These are phyloP conservation scores for Tipula vernalis DNA, from an alignment of 2,888 invertebrate genomes.

Conservation along the genomic window DNA sequence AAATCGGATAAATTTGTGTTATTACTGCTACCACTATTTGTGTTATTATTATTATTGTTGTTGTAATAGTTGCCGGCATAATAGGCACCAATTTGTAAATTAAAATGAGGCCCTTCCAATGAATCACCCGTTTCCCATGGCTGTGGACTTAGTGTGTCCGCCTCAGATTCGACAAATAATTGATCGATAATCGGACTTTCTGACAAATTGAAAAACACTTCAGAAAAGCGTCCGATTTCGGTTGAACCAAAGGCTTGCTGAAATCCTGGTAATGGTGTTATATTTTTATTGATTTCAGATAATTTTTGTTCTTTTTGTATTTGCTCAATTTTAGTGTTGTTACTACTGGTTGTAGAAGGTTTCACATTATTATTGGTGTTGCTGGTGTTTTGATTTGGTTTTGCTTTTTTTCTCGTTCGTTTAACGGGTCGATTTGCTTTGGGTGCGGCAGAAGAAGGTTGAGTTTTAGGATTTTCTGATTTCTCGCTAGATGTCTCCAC, in stretches of 20 bases:
- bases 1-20: not conserved
- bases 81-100: constrained; percentile 21
- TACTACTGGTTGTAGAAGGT: not conserved
- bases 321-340: not conserved
- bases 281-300: constrained; percentile 21
- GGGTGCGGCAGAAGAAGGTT: not conserved
- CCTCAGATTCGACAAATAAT: constrained; percentile 21
- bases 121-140: constrained; percentile 23
- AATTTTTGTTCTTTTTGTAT: not conserved
- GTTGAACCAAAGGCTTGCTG: constrained; percentile 79
- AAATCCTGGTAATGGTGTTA: constrained; percentile 58
- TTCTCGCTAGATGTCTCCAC: not conserved
- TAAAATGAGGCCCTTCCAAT: constrained; percentile 22
- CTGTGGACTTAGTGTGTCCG: constrained; percentile 22
- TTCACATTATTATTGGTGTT: not conserved
- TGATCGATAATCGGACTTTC: constrained; percentile 23
- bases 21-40: not conserved
- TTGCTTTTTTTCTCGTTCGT: not conserved
- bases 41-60: not conserved
- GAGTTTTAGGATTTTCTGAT: not conserved
- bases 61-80: not conserved
- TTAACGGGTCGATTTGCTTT: not conserved
- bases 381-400: not conserved
- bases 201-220: constrained; percentile 42
- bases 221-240: constrained; percentile 72